Base-by-base conservation (phyloP, 2,888 invertebrate genomes). In the Trichacis sp. region DNA sequence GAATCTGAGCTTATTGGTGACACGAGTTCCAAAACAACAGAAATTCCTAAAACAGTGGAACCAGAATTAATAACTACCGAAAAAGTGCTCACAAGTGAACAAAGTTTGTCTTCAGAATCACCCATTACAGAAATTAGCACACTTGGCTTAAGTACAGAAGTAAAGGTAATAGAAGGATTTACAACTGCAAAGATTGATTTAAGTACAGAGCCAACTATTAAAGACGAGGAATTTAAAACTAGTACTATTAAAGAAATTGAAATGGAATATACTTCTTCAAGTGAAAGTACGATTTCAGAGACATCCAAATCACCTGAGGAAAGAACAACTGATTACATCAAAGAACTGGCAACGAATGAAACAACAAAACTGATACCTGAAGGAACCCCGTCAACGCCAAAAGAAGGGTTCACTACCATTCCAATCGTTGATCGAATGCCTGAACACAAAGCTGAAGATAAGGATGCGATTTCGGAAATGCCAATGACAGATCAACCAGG, bases 401-500 rank as follows among this genome's bases (percentile, higher is more conserved):
- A 61, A 19, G 70, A 73, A 63, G 74, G 75, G n/a, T 73, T 79
- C 17, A 58, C 75, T n/a, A 75, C 75, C 11, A 80, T 81, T 51
- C 73, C 74, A 2, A 69, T 76, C 33, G 69, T 76, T 4, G 76
- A 75, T 11, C 70, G 73, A 43, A 71, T 74, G 29, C 78, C 79
- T 8, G 81, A 73, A 45, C 74, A 74, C 15, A 82, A 80, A 49
- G 76, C 78, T 6, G 81, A 83, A 56, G 81, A 81, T 30, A 73
- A 74, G 15, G 78, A 76, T 49, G 68, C 77, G 0, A 71, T 77
- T 1, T 60, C 71, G 0, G 58, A 64, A 54, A 43, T 61, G 6
- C n/a, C 17, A 5, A 69, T 53, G 50, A 66, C 61, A 14, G 56
- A 63, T 40, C 30, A 38, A 53, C 52, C 69, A 12, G 45, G 38